Percentiles rank a stretch among this genome's conserved stretches.
These are phyloP conservation scores for Antennarius striatus DNA, from an alignment of 2,113 vertebrate genomes.

Conservation along the genomic window DNA sequence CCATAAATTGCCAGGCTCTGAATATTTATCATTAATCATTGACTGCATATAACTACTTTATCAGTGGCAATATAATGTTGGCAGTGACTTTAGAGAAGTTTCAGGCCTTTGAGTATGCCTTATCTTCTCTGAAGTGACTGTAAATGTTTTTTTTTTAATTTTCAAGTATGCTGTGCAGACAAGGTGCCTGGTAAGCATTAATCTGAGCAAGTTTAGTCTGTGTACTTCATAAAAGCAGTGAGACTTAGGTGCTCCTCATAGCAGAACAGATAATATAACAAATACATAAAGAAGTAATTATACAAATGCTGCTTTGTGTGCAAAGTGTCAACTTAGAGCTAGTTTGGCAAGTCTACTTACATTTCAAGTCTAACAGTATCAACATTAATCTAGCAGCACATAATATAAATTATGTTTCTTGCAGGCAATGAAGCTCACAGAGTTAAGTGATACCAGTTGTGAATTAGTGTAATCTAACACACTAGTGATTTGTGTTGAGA, in stretches of 20 bases:
- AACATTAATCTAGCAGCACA: neutral
- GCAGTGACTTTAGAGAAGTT: constrained; percentile 20
- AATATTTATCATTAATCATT: neutral
- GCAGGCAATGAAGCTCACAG: neutral
- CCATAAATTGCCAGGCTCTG: no score
- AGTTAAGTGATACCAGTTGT: neutral
- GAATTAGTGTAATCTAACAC: no score
- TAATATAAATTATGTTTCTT: neutral
- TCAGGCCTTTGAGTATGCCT: neutral
- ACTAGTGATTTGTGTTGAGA: no score
- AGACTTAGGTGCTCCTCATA: constrained; percentile 7
- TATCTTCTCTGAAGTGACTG: constrained; percentile 30
- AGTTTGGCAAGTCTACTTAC: neutral
- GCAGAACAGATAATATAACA: constrained; percentile 16
- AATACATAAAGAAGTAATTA: neutral
- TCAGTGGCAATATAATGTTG: neutral
- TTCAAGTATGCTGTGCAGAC: constrained; percentile 19
- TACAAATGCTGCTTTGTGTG: no score
- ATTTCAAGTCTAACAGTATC: neutral
- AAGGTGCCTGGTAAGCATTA: constrained; percentile 34
- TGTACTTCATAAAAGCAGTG: constrained; percentile 21
- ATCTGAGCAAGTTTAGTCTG: constrained; percentile 28
- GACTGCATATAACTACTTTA: neutral
- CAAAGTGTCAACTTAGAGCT: neutral
- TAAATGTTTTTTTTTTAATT: constrained; percentile 40